These are phyloP conservation scores for Corythoichthys haematopterus DNA, from an alignment of 2,113 vertebrate genomes.

Conservation along the genomic window DNA sequence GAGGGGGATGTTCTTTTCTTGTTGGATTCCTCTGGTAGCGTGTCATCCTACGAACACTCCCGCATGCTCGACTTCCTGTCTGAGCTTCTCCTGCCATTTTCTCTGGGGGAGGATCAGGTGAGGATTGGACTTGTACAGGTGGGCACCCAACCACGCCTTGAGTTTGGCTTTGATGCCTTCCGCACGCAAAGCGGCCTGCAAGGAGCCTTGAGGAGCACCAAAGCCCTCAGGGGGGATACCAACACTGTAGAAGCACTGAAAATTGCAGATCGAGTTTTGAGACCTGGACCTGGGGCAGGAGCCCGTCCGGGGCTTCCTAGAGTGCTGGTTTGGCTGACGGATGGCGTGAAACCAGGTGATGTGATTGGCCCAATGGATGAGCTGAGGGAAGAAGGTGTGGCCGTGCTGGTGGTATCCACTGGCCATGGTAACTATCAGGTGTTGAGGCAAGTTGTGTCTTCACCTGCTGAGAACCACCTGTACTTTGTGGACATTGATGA, in stretches of 20 bases:
- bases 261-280: constrained; percentile 71
- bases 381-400: constrained; percentile 80
- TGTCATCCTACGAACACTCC: constrained; percentile 87
- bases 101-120: constrained; percentile 78
- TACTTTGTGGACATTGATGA: constrained; percentile 93
- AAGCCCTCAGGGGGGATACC: constrained; percentile 86
- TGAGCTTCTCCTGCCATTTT: constrained; percentile 80
- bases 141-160: constrained; percentile 78
- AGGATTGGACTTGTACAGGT: constrained; percentile 87
- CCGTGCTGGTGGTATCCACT: constrained; percentile 85
- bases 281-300: constrained; percentile 28
- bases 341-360: constrained; percentile 84
- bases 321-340: constrained; percentile 92
- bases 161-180: constrained; percentile 80
- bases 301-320: constrained; percentile 79
- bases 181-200: constrained; percentile 55
- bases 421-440: constrained; percentile 82
- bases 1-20: constrained; percentile 88
- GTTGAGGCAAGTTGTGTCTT: constrained; percentile 77
- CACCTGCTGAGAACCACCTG: constrained; percentile 77
- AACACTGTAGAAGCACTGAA: constrained; percentile 83
- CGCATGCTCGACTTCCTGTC: constrained; percentile 84
- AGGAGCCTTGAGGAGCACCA: constrained; percentile 65
- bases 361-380: constrained; percentile 78
- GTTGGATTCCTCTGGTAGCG: constrained; percentile 90